Evolutionary conservation across 2,113 vertebrate species (phyloP).

Genomic region (Taxidea taxus): DNA sequence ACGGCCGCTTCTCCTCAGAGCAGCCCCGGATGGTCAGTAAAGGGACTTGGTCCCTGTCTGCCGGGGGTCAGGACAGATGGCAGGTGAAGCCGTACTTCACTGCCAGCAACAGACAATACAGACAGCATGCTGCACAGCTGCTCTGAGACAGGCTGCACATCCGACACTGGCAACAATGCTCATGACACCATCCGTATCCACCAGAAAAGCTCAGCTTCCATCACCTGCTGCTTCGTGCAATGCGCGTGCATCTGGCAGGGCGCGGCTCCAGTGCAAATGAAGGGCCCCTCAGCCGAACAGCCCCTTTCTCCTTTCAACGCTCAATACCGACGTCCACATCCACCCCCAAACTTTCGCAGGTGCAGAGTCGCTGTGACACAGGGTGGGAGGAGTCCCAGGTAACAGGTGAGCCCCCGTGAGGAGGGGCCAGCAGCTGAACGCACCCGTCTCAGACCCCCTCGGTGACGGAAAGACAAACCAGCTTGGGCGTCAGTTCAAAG

Average conservation of each 20-base stretch:
- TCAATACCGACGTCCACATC: neutral
- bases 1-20: neutral
- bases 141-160: neutral
- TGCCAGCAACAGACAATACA: neutral
- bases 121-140: neutral
- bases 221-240: neutral
- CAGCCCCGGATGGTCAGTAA: neutral
- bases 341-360: neutral
- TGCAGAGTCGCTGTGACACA: neutral
- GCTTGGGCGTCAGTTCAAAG: neutral
- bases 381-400: neutral
- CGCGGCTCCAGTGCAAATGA: neutral
- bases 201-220: neutral
- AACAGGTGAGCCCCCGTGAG: neutral
- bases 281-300: neutral
- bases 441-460: fast-evolving
- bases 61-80: neutral
- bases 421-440: neutral
- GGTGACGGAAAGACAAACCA: neutral
- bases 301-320: neutral
- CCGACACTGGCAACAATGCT: neutral
- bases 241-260: fast-evolving
- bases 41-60: neutral
- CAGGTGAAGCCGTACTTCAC: neutral
- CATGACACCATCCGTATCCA: neutral